These are phyloP conservation scores for Dilophus febrilis DNA, from an alignment of 2,888 invertebrate genomes.

Conservation along the genomic window DNA sequence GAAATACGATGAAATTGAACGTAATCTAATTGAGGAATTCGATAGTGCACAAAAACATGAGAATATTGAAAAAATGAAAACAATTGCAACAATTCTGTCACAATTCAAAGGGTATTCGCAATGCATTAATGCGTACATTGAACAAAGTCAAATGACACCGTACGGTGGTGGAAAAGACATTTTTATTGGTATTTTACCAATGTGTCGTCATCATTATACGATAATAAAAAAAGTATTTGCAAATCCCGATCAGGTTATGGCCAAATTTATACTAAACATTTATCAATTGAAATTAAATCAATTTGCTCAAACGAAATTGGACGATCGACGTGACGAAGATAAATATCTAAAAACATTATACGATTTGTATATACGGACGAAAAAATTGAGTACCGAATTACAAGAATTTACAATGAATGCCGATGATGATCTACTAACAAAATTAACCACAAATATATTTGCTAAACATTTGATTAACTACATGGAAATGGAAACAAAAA, in stretches of 20 bases:
- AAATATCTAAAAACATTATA: slow-evolving; percentile 77
- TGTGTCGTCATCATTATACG: slow-evolving; percentile 75
- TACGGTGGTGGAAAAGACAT: slow-evolving; percentile 73
- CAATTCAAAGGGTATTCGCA: slow-evolving; percentile 95
- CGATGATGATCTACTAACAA: slow-evolving; percentile 60
- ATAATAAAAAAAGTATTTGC: slow-evolving; percentile 80
- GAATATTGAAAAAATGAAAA: slow-evolving; percentile 79
- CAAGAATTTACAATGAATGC: slow-evolving; percentile 58
- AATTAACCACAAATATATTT: slow-evolving; percentile 66
- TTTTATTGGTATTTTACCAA: slow-evolving; percentile 73
- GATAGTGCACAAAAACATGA: slow-evolving; percentile 71
- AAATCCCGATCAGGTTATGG: slow-evolving; percentile 93
- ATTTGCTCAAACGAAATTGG: slow-evolving; percentile 66
- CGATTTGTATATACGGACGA: slow-evolving; percentile 73
- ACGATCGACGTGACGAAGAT: slow-evolving; percentile 68
- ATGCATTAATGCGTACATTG: slow-evolving; percentile 93
- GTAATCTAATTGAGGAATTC: slow-evolving; percentile 86
- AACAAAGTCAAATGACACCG: slow-evolving; percentile 78
- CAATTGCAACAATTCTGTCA: slow-evolving; percentile 76
- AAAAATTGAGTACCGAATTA: slow-evolving; percentile 55
- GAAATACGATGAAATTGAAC: slow-evolving; percentile 81
- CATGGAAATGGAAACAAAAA: slow-evolving; percentile 58
- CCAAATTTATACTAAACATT: slow-evolving; percentile 90
- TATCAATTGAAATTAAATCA: slow-evolving; percentile 81
- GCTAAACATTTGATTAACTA: slow-evolving; percentile 62